phyloP scores from a whole-genome alignment of 2,113 vertebrate genomes.

The Oncorhynchus masou region DNA sequence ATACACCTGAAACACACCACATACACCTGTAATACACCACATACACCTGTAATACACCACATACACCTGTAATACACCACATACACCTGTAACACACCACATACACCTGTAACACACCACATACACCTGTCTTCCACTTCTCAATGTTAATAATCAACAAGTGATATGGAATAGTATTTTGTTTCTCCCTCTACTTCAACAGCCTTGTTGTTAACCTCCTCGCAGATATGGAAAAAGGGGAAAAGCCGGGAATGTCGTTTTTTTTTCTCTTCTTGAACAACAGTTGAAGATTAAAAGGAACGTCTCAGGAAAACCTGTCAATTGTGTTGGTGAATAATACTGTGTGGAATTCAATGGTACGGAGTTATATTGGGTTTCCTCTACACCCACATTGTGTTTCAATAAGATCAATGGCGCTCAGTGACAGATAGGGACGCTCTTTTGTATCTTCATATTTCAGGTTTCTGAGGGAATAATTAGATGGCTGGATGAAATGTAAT shows the following conservation, averaged over 20 bases:
- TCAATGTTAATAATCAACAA: constrained; percentile 78
- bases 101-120: too few relatives aligned
- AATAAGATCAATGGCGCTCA: constrained; percentile 77
- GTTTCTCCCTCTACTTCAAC: constrained; percentile 66
- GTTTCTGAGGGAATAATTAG: constrained; percentile 85
- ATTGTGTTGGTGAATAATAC: constrained; percentile 78
- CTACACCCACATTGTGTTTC: constrained; percentile 81
- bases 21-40: too few relatives aligned
- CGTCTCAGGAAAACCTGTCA: constrained; percentile 79
- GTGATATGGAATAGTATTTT: constrained; percentile 64
- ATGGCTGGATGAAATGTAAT: constrained; percentile 78
- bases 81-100: too few relatives aligned
- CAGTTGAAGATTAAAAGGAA: constrained; percentile 83
- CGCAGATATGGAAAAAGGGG: constrained; percentile 71
- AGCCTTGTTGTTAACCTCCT: constrained; percentile 75
- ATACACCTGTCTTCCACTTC: constrained; percentile 44
- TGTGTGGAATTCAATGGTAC: constrained; percentile 78
- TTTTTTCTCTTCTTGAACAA: constrained; percentile 72
- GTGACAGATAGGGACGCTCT: constrained; percentile 79
- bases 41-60: too few relatives aligned
- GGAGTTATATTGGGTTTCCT: constrained; percentile 80
- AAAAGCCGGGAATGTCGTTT: constrained; percentile 69
- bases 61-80: too few relatives aligned
- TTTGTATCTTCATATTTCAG: constrained; percentile 81
- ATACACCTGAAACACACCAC: too few relatives aligned